Evolutionary conservation across 2,888 invertebrate species (phyloP).

Genomic region (Stenolophus ochropezus): DNA sequence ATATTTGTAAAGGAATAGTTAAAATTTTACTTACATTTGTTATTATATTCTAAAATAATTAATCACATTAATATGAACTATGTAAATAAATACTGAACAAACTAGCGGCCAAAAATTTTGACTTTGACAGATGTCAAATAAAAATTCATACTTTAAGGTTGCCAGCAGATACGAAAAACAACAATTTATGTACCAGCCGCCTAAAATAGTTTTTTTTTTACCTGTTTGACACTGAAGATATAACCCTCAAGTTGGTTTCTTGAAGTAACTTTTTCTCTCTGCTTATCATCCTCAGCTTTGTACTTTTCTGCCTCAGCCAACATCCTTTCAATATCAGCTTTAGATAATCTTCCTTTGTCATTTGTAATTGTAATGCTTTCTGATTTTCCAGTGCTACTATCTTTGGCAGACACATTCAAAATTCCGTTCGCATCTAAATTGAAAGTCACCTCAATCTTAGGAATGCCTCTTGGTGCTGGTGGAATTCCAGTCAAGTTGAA

Average conservation of each 20-base stretch:
- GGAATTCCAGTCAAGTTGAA: conserved; percentile 89
- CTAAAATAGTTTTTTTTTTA: conserved; percentile 62
- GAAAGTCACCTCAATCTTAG: conserved; percentile 87
- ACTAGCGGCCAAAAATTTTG: too few species aligned
- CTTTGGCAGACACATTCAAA: conserved; percentile 85
- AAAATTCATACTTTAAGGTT: too few species aligned
- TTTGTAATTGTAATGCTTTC: conserved; percentile 91
- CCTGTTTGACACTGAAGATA: conserved; percentile 82
- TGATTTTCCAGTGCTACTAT: conserved; percentile 85
- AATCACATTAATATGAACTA: too few species aligned
- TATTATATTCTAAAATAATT: too few species aligned
- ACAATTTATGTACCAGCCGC: too few species aligned
- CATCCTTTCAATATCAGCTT: conserved; percentile 93
- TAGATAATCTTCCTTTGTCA: conserved; percentile 88
- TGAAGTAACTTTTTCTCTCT: conserved; percentile 80
- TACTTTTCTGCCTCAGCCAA: conserved; percentile 86
- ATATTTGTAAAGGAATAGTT: too few species aligned
- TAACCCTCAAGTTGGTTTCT: conserved; percentile 88
- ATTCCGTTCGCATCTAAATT: conserved; percentile 95
- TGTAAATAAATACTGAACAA: too few species aligned
- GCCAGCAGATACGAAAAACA: too few species aligned
- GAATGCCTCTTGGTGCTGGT: conserved; percentile 88
- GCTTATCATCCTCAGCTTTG: conserved; percentile 84
- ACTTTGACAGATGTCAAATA: too few species aligned
- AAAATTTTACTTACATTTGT: too few species aligned